Percentiles rank a stretch among this genome's conserved stretches.
Conservation (phyloP, 2,888 invertebrate genomes). For the Agelastica alni region DNA sequence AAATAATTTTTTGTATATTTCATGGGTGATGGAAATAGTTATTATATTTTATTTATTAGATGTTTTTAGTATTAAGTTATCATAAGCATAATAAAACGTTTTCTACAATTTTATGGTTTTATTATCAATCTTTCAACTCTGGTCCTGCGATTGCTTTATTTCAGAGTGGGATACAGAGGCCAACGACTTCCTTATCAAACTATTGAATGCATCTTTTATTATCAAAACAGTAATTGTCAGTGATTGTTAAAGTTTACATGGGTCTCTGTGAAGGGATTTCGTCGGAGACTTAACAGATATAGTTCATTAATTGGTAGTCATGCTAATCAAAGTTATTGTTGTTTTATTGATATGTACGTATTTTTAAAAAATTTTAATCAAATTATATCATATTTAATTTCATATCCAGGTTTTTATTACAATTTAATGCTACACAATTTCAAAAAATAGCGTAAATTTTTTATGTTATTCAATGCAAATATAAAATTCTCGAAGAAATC, state of each 20-base stretch:
- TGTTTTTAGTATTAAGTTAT: conserved; percentile 3
- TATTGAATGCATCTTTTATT: conserved; percentile 39
- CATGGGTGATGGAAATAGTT: conserved; percentile 8
- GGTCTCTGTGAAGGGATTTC: conserved; percentile 21
- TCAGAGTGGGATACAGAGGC: conserved; percentile 46
- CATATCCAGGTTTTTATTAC: no score
- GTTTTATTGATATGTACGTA: conserved; percentile 28
- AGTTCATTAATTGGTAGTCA: conserved; percentile 20
- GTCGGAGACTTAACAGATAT: conserved; percentile 18
- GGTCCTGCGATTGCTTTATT: conserved; percentile 24
- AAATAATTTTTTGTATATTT: not conserved
- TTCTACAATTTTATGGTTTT: conserved; percentile 21
- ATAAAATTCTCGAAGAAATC: no score
- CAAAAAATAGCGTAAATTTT: no score
- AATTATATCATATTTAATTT: no score
- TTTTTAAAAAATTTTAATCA: no score
- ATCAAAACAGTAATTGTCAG: conserved; percentile 31
- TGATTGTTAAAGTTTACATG: conserved; percentile 31
- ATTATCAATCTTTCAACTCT: conserved; percentile 25
- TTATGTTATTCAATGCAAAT: no score
- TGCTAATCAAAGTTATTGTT: conserved; percentile 36
- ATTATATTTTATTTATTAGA: conserved; percentile 10
- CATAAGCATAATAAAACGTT: conserved; percentile 13
- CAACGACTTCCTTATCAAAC: conserved; percentile 47
- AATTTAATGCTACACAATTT: no score